Evolutionary conservation across 2,888 invertebrate species (phyloP), one percentile per base, ranked within the genome.

Genomic region (Callosobruchus maculatus): DNA sequence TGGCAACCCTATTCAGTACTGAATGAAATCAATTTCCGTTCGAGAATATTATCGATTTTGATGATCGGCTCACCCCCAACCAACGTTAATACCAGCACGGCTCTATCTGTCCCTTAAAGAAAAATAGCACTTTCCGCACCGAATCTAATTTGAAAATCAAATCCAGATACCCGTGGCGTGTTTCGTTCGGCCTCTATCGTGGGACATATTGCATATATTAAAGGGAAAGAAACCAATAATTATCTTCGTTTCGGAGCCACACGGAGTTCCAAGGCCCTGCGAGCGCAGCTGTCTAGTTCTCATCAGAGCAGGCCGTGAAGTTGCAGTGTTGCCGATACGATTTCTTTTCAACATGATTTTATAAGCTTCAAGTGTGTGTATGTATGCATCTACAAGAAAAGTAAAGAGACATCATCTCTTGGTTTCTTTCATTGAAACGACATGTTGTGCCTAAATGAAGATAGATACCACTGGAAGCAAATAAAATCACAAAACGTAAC

Each of bases 231-330:
- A 77, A 73, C 80, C 77, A 80, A 81, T 81, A 82, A 82, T 82
- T 83, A 82, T 82, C 81, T 81, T 82, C 77, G 80, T 80, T 80
- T 80, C 78, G 78, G 77, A 77, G 78, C 78, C 74, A 78, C 77
- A 80, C 76, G 72, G 77, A 81, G 78, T 76, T 82, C 80, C 80
- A 79, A 81, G 67, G 26, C 21, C 67, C 67, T 67, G 67, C 21
- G 21, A 21, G 81, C 82, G 82, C 86, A 87, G 86, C 86, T 87
- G 86, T 87, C 86, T 85, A 83, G 82, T 86, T 86, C 86, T 82
- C 86, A 86, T 87, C 87, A 86, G 67, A 71, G 71, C 21, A 26
- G 70, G 70, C 22, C 70, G 70, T 21, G 30, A 21, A 70, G 70
- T 13, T 49, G 13, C 49, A 18, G 80, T 80, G 83, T 80, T 80